These are phyloP conservation scores for Mastomys natalensis DNA, from an alignment of 2,113 vertebrate genomes.

Conservation along the genomic window DNA sequence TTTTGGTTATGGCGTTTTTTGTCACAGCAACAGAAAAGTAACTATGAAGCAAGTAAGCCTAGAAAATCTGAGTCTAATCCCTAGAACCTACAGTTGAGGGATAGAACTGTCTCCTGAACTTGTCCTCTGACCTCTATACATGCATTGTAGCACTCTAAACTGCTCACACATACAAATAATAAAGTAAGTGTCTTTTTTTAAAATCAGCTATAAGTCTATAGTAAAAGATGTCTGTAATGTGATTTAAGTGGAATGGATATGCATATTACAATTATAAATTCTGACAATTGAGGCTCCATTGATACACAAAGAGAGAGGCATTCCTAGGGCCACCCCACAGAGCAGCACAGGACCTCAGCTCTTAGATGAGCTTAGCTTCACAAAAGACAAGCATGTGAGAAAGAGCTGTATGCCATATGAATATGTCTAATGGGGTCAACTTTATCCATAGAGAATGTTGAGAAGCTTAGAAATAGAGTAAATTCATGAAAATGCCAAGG, in stretches of 20 bases:
- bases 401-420: neutral
- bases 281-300: neutral
- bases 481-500: neutral
- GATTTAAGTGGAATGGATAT: neutral
- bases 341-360: neutral
- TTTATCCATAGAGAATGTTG: slow-evolving; percentile 9
- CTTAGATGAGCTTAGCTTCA: slow-evolving; percentile 20
- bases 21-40: neutral
- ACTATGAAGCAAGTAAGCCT: neutral
- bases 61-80: no score
- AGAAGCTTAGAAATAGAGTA: slow-evolving; percentile 37
- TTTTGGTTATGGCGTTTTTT: neutral
- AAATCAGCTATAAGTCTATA: slow-evolving; percentile 8
- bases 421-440: neutral
- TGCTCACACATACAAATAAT: neutral
- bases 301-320: neutral
- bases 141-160: neutral
- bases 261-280: slow-evolving; percentile 14
- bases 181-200: neutral
- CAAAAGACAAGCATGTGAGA: slow-evolving; percentile 13
- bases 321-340: neutral
- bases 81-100: neutral
- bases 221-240: slow-evolving; percentile 44
- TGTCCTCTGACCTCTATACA: neutral
- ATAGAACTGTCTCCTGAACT: neutral